Base-by-base conservation (phyloP, 2,797 vertebrate genomes). In the Nyctalus aviator region DNA sequence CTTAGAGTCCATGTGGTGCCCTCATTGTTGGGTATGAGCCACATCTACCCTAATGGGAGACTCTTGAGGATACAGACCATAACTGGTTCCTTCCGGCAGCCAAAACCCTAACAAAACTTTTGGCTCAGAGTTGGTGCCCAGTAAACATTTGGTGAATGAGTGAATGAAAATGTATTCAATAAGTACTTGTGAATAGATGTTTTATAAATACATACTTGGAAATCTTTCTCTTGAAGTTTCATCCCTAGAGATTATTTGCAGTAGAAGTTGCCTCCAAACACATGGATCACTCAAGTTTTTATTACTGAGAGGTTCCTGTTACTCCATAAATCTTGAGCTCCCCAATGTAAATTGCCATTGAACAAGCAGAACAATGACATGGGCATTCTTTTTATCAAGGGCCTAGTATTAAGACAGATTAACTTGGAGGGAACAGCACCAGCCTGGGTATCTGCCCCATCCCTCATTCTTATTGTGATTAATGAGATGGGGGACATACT, bases 391-490 rank as follows among this genome's bases (percentile, higher is more conserved):
- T 97, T 96, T 91, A 97, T 94, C 95, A 96, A 81, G 93, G 95
- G 69, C 95, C 84, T 96, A 77, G 96, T 97, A 98, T 97, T 97
- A 97, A 98, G 98, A 98, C 91, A 97, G 97, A 98, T 98, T 97
- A 98, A 98, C 97, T 98, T 83, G 15, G 68, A 97, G 87, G 83
- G 95, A 98, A 97, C 23, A 95, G 87, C 50, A 97, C 96, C 69
- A n/a, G 97, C 88, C 96, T 94, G 94, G 82, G 90, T 96, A 95
- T 93, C 94, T 97, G 85, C 96, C 97, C 97, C 94, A 97, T 98
- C 98, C 97, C 96, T 98, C 97, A 98, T 97, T 97, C 93, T 97
- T 88, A 96, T 95, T 97, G 92, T 98, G 97, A 98, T 98, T 97
- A 98, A 98, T 97, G 97, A 98, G 92, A 95, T 93, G 71, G 91